Conservation (phyloP, 2,888 invertebrate species). For the Alloplasta piceator region DNA sequence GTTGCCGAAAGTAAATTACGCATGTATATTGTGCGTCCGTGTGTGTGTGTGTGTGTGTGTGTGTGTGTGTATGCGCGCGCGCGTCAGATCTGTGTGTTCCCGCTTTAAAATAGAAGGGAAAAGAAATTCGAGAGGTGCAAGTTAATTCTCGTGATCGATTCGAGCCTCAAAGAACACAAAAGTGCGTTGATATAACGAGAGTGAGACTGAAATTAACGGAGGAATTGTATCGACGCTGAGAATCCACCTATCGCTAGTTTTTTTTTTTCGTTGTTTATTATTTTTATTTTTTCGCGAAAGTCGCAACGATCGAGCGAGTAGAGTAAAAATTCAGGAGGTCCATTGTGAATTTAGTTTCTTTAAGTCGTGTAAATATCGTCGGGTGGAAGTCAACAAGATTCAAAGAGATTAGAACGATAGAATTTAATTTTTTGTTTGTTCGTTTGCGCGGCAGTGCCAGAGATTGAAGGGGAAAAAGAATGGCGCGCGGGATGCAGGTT, state of each 20-base stretch:
- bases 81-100: slow-evolving; percentile 1
- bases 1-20: slow-evolving; percentile 60
- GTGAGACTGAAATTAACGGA: slow-evolving; percentile 52
- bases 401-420: slow-evolving; percentile 28
- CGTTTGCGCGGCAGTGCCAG: slow-evolving; percentile 57
- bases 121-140: slow-evolving; percentile 10
- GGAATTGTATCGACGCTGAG: slow-evolving; percentile 52
- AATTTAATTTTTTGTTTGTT: too few relatives aligned
- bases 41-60: slow-evolving; percentile 17
- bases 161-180: slow-evolving; percentile 11
- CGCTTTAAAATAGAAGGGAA: slow-evolving; percentile 7
- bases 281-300: not conserved
- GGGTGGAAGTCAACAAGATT: slow-evolving; percentile 49
- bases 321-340: slow-evolving; percentile 6
- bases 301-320: not conserved
- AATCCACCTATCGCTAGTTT: slow-evolving; percentile 27
- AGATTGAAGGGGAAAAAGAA: slow-evolving; percentile 26
- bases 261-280: not conserved
- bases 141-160: slow-evolving; percentile 42
- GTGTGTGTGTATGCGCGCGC: slow-evolving; percentile 33
- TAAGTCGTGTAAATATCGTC: slow-evolving; percentile 59
- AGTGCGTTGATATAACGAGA: slow-evolving; percentile 6
- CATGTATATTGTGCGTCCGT: slow-evolving; percentile 34
- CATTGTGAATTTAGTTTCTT: slow-evolving; percentile 59
- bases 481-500: slow-evolving; percentile 61